Evolutionary conservation across 2,888 invertebrate genomes (phyloP).

Genomic region (Acanthoscelides obtectus): DNA sequence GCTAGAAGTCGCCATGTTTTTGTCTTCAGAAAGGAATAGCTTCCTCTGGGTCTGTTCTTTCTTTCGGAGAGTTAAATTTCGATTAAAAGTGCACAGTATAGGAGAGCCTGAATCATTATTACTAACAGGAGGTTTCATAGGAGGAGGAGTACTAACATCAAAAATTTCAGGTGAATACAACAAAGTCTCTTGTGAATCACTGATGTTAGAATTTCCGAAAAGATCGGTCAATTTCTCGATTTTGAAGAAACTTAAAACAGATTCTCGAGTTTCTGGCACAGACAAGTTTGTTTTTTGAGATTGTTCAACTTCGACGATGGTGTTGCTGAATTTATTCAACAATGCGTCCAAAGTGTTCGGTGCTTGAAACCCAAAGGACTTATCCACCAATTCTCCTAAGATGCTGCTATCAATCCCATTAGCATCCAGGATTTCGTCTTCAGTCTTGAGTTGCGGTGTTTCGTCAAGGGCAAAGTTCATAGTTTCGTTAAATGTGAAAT

Average conservation of each 20-base stretch:
- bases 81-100: constrained; percentile 15
- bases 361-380: constrained; percentile 27
- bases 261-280: background rate
- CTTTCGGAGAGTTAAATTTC: background rate
- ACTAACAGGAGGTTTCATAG: background rate
- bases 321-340: constrained; percentile 23
- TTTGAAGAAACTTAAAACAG: constrained; percentile 28
- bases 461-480: constrained; percentile 13
- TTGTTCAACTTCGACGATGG: constrained; percentile 11
- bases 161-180: constrained; percentile 24
- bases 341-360: constrained; percentile 28
- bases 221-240: constrained; percentile 24
- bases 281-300: background rate
- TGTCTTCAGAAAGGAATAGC: background rate
- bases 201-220: background rate
- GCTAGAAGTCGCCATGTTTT: background rate
- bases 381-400: constrained; percentile 16
- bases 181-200: background rate
- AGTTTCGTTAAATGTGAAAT: constrained; percentile 13
- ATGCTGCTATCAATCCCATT: constrained; percentile 10
- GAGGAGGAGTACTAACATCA: constrained; percentile 6
- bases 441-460: constrained; percentile 15
- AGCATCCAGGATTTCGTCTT: constrained; percentile 7
- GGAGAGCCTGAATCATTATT: constrained; percentile 9
- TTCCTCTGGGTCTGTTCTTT: background rate